Conservation (phyloP, 2,113 vertebrate species). For the Lepisosteus osseus region DNA sequence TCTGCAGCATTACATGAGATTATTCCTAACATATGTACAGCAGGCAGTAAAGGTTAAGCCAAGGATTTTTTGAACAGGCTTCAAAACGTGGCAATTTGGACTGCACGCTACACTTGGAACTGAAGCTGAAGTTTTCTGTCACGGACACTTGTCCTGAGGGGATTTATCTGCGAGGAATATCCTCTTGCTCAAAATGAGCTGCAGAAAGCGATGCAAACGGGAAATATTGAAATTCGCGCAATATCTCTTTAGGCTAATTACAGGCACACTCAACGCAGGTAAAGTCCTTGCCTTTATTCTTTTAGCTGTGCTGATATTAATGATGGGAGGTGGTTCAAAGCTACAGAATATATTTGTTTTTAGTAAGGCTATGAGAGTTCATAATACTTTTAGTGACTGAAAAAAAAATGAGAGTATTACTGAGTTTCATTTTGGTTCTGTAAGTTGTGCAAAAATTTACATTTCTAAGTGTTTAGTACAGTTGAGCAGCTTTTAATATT, state of each 20-base stretch:
- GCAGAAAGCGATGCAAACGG: constrained; percentile 92
- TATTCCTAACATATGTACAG: constrained; percentile 21
- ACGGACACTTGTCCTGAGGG: constrained; percentile 31
- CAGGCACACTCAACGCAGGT: constrained; percentile 91
- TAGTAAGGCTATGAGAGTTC: no score
- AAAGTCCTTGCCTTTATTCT: constrained; percentile 47
- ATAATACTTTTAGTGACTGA: no score
- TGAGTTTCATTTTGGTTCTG: no score
- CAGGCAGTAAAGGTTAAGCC: constrained; percentile 40
- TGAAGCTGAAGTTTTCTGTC: constrained; percentile 66
- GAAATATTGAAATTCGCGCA: constrained; percentile 94
- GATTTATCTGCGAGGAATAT: constrained; percentile 47
- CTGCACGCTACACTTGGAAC: constrained; percentile 43
- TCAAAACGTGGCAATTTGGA: constrained; percentile 14
- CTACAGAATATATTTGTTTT: no score
- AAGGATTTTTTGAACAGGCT: constrained; percentile 33
- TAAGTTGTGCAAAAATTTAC: no score
- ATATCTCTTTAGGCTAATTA: constrained; percentile 91
- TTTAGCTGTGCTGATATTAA: no score
- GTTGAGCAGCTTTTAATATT: no score
- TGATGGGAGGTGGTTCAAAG: no score
- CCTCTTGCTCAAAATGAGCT: constrained; percentile 80
- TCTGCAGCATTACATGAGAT: constrained; percentile 28
- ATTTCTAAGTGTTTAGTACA: no score
- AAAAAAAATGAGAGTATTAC: no score